Evolutionary conservation across 2,797 vertebrate species (phyloP).

Genomic region (Enteromius thamalakanensis): DNA sequence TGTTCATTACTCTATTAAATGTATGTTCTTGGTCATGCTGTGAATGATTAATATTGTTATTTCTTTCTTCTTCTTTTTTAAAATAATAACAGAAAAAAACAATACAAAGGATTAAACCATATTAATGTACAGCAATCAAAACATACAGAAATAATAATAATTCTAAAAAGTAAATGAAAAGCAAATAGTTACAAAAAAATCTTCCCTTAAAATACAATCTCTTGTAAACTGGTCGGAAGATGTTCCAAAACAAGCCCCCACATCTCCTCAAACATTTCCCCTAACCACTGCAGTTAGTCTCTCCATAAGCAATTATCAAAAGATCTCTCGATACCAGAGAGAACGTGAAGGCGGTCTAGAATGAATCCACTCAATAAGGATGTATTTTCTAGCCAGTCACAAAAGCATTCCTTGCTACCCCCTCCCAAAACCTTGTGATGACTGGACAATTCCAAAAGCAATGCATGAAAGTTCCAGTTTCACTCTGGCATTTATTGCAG

Average conservation of each 20-base stretch:
- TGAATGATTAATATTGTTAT: conserved; percentile 1
- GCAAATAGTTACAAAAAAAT: background rate
- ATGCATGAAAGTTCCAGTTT: background rate
- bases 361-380: background rate
- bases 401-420: background rate
- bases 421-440: background rate
- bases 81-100: too few relatives aligned
- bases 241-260: too few relatives aligned
- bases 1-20: background rate
- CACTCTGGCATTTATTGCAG: too few relatives aligned
- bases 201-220: background rate
- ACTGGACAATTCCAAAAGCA: background rate
- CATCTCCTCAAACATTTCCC: too few relatives aligned
- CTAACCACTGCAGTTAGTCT: too few relatives aligned
- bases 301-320: too few relatives aligned
- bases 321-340: too few relatives aligned
- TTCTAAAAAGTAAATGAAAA: too few relatives aligned
- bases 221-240: background rate
- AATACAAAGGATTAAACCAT: too few relatives aligned
- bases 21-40: background rate
- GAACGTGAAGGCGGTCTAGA: background rate
- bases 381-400: background rate
- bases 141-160: too few relatives aligned
- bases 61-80: background rate
- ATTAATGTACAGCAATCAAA: too few relatives aligned